Evolutionary conservation across 53 echinoderm and acorn worm genomes (phyloP).

Genomic region (Stichopus horrens): DNA sequence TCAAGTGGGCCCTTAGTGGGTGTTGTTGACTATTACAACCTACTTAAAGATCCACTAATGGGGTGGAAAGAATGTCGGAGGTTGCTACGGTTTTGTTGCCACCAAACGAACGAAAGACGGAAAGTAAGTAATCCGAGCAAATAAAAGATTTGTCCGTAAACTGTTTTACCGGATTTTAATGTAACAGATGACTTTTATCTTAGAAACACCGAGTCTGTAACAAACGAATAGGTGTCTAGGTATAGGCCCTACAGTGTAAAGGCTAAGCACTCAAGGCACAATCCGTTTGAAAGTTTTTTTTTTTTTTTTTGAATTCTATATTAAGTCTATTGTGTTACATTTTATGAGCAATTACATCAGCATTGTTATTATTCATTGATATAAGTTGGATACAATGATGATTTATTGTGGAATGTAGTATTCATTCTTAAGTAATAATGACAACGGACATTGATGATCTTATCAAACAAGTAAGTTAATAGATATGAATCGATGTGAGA

Average conservation of each 20-base stretch:
- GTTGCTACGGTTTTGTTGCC: constrained; percentile 18
- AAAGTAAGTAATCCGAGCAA: constrained; percentile 13
- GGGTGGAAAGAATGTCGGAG: constrained; percentile 25
- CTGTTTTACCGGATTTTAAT: neutral
- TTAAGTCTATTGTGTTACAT: too few relatives aligned
- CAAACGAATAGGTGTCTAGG: neutral
- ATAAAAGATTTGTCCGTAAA: constrained; percentile 9
- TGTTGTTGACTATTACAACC: constrained; percentile 3
- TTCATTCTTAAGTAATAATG: too few relatives aligned
- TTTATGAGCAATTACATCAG: too few relatives aligned
- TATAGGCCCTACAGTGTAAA: neutral
- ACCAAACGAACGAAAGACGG: neutral
- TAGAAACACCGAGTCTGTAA: neutral
- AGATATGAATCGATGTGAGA: too few relatives aligned
- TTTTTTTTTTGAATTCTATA: too few relatives aligned
- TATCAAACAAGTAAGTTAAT: too few relatives aligned
- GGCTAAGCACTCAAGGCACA: neutral
- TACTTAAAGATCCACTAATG: constrained; percentile 21
- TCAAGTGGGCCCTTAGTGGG: neutral
- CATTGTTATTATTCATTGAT: too few relatives aligned
- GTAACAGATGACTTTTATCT: constrained; percentile 22
- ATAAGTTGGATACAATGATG: too few relatives aligned
- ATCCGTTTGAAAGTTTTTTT: too few relatives aligned
- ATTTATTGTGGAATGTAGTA: too few relatives aligned
- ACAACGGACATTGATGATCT: too few relatives aligned